A percentile compares a stretch with the other conserved stretches of the same genome.
Conservation (phyloP, 1,140 invertebrate genomes). For the Drosophila mayri region DNA sequence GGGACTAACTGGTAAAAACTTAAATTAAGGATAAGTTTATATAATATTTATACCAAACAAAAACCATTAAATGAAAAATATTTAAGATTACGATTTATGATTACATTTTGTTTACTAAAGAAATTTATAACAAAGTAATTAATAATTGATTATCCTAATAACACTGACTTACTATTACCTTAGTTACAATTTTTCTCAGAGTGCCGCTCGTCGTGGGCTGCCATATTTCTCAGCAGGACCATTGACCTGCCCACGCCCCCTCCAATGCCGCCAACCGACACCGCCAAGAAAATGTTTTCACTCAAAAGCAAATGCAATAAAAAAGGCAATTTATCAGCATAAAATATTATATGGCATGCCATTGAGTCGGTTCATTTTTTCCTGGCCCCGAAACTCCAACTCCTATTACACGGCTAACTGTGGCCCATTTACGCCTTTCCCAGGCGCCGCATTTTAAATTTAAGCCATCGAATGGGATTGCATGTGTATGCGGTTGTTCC, state of each 20-base stretch:
- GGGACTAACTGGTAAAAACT: too few relatives aligned
- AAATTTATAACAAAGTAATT: too few relatives aligned
- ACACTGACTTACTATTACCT: too few relatives aligned
- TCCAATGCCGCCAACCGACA: slow-evolving; percentile 12
- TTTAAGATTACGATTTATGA: neutral
- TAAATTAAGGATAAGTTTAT: too few relatives aligned
- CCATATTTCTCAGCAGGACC: slow-evolving; percentile 71
- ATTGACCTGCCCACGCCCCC: slow-evolving; percentile 62
- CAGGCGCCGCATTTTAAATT: slow-evolving; percentile 59
- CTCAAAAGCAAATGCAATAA: slow-evolving; percentile 83
- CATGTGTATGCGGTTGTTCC: slow-evolving; percentile 20
- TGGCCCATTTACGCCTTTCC: slow-evolving; percentile 63
- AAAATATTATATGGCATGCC: slow-evolving; percentile 83
- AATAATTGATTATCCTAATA: too few relatives aligned
- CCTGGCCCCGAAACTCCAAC: slow-evolving; percentile 7
- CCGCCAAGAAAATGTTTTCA: slow-evolving; percentile 78
- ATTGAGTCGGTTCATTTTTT: slow-evolving; percentile 79
- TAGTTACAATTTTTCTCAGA: neutral
- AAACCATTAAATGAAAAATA: neutral
- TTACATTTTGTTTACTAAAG: neutral
- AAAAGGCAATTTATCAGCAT: slow-evolving; percentile 83
- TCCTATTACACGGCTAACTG: slow-evolving; percentile 34
- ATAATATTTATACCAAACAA: neutral
- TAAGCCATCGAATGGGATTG: slow-evolving; percentile 62
- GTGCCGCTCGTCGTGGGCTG: slow-evolving; percentile 19